A percentile compares a stretch with the other conserved stretches of the same genome.
Conservation (phyloP, 2,797 vertebrate genomes). For the Heliangelus exortis region DNA sequence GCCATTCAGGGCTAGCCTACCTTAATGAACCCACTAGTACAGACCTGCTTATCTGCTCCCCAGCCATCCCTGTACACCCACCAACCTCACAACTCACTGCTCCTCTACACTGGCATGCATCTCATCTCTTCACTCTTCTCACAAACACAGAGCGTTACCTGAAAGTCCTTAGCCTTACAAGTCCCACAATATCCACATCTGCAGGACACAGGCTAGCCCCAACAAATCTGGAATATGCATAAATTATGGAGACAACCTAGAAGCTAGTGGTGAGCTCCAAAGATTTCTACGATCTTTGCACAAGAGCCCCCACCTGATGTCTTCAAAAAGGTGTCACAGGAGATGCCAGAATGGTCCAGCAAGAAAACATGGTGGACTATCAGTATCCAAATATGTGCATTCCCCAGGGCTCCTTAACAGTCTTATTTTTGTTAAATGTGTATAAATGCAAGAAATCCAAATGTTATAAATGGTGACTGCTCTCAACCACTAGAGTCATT, state of each 20-base stretch:
- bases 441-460: slow-evolving; percentile 5
- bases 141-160: neutral
- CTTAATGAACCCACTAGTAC: neutral
- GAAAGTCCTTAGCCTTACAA: neutral
- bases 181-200: neutral
- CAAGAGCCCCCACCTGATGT: neutral
- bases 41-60: neutral
- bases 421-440: neutral
- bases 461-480: slow-evolving; percentile 14
- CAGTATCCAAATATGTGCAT: neutral
- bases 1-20: neutral
- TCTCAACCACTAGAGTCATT: slow-evolving; percentile 4
- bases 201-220: neutral
- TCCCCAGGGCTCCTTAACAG: neutral
- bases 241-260: neutral
- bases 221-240: neutral
- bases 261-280: neutral
- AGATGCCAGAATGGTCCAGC: neutral
- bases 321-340: slow-evolving; percentile 16
- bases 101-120: neutral
- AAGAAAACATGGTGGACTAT: neutral
- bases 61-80: rapidly evolving
- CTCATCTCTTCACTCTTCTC: neutral
- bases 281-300: neutral
- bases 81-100: rapidly evolving